Base-by-base conservation (phyloP, 1,140 invertebrate genomes). In the Drosophila guanche region DNA sequence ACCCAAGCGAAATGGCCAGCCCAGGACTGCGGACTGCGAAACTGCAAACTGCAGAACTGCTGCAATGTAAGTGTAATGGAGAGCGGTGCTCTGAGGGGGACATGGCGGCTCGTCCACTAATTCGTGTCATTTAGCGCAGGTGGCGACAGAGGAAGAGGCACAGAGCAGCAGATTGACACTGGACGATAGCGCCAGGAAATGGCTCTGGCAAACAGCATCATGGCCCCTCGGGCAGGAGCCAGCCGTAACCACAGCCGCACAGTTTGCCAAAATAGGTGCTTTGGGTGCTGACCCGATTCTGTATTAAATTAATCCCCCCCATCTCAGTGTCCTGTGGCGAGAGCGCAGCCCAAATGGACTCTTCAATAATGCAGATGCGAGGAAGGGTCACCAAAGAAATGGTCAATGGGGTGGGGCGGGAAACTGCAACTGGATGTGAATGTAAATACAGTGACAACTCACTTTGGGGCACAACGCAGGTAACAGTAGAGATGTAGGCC, bases 81-180 rank as follows among this genome's bases (percentile, higher is more conserved):
- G 63, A 73, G 62, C 65, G 67, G 27, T 52, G 61, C 43, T 27
- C 33, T 48, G 51, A 40, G 16, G 48, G 51, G n/a, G 46, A 27
- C 22, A 29, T n/a, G 37, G 41, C 52, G 61, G 50, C 42, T 79
- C 46, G 61, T 80, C 58, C 72, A 71, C 81, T 86, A 85, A 85
- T 85, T 85, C 69, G 81, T 81, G 81, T 85, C 81, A 85, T 86
- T 85, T 86, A 85, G 58, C 60, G 81, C 81, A 85, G 81, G 81
- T 85, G 81, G 81, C 61, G 81, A 85, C 81, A 85, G 60, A 73
- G 72, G 61, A 77, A 77, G 61, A 70, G 60, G 33, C 63, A 42
- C 50, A 52, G 66, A 43, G 40, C 54, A 83, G 67, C 78, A 86
- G 83, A 86, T 86, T 86, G 81, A 81, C 77, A 79, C 73, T 74